Conservation (phyloP, 2,888 invertebrate species). For the Xestia xanthographa region DNA sequence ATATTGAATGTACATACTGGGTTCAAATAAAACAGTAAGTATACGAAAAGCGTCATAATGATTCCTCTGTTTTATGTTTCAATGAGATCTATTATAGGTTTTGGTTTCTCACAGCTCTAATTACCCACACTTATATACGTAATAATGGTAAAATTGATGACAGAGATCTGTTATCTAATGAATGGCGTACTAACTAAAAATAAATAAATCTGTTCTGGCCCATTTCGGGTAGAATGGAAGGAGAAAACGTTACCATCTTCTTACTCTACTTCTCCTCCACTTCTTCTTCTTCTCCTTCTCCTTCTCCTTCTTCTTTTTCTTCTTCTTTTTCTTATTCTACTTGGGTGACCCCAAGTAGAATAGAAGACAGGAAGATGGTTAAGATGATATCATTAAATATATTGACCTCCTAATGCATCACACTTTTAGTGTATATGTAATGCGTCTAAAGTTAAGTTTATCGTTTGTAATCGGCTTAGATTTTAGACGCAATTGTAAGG, state of each 20-base stretch:
- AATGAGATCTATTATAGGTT: not conserved
- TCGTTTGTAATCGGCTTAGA: not conserved
- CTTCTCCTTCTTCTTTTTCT: too few relatives aligned
- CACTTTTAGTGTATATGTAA: not conserved
- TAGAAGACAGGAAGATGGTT: too few relatives aligned
- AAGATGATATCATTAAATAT: too few relatives aligned
- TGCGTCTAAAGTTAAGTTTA: not conserved
- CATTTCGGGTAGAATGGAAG: not conserved
- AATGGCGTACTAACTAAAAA: not conserved
- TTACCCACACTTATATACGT: not conserved
- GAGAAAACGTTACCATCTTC: too few relatives aligned
- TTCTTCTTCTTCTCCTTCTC: too few relatives aligned
- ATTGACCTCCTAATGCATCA: too few relatives aligned
- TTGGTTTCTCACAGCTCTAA: not conserved
- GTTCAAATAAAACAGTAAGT: too few relatives aligned
- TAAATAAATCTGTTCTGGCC: not conserved
- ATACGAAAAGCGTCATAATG: not conserved
- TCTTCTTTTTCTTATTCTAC: too few relatives aligned
- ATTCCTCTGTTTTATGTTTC: not conserved
- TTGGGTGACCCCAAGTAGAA: too few relatives aligned
- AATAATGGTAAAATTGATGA: not conserved
- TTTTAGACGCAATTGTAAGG: not conserved
- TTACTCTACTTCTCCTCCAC: too few relatives aligned
- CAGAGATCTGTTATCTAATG: not conserved
- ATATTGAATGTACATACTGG: too few relatives aligned